Conservation (phyloP, 2,888 invertebrate genomes). For the Lutraria lutraria region DNA sequence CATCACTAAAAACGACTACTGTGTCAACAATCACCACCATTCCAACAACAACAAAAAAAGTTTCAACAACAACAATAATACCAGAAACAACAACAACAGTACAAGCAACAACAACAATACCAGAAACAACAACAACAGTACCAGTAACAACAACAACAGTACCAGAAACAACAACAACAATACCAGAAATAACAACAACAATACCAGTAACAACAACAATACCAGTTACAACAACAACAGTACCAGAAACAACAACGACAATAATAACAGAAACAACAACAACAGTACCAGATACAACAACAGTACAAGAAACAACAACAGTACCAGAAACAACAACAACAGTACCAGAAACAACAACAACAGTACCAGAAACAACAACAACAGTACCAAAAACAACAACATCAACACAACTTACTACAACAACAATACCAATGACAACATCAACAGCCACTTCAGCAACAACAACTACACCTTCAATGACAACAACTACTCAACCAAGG, state of each 20-base stretch:
- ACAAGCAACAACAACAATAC: neutral
- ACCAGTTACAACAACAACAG: neutral
- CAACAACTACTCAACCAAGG: neutral
- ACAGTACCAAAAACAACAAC: neutral
- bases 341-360: neutral
- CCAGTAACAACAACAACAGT: neutral
- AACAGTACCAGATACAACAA: neutral
- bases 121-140: neutral
- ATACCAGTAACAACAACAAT: neutral
- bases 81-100: neutral
- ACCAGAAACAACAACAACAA: neutral
- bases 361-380: neutral
- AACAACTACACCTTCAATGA: neutral
- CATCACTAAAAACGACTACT: neutral
- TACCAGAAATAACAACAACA: neutral
- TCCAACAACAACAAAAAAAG: neutral
- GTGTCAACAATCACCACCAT: neutral
- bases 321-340: neutral
- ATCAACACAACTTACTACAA: neutral
- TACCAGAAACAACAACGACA: neutral
- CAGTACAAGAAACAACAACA: neutral
- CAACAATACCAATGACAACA: too few species aligned
- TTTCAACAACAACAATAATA: neutral
- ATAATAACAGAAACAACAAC: neutral
- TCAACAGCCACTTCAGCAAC: neutral